These are phyloP conservation scores for Odontomachus brunneus DNA, from an alignment of 1,140 invertebrate genomes.

Conservation along the genomic window DNA sequence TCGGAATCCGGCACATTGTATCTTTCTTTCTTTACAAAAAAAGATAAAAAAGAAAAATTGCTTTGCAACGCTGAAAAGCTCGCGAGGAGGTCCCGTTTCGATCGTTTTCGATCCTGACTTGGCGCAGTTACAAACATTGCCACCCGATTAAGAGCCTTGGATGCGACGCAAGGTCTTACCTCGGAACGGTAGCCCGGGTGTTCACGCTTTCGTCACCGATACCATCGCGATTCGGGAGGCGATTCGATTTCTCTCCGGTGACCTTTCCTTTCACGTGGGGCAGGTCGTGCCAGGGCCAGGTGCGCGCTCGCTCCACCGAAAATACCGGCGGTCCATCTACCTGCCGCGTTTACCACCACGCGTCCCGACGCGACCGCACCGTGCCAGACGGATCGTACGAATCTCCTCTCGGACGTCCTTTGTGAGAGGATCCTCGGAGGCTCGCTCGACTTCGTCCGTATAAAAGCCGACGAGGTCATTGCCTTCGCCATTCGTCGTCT, in stretches of 20 bases:
- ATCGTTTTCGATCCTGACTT: background rate
- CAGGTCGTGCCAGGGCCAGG: slow-evolving; percentile 72
- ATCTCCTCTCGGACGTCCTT: slow-evolving; percentile 39
- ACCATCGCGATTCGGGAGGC: slow-evolving; percentile 59
- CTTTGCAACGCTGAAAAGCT: too few species aligned
- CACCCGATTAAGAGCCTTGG: slow-evolving; percentile 62
- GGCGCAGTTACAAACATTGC: background rate
- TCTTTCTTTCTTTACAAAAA: too few species aligned
- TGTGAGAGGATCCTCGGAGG: slow-evolving; percentile 62
- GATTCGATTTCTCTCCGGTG: slow-evolving; percentile 69
- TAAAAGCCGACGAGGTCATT: slow-evolving; percentile 61
- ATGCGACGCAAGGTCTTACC: slow-evolving; percentile 65
- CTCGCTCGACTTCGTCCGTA: slow-evolving; percentile 47
- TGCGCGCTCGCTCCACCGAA: slow-evolving; percentile 59
- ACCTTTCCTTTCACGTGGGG: slow-evolving; percentile 74
- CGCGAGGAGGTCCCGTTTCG: background rate
- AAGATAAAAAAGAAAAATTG: too few species aligned
- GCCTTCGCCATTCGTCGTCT: slow-evolving; percentile 53
- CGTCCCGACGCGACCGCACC: background rate
- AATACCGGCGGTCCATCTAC: slow-evolving; percentile 59
- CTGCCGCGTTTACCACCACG: slow-evolving; percentile 18
- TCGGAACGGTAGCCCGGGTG: slow-evolving; percentile 24
- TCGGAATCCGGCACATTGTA: too few species aligned
- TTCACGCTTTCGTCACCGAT: slow-evolving; percentile 64
- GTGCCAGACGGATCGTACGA: slow-evolving; percentile 29